Conservation (phyloP, 1,140 invertebrate species). For the Eupristina koningsbergeri region DNA sequence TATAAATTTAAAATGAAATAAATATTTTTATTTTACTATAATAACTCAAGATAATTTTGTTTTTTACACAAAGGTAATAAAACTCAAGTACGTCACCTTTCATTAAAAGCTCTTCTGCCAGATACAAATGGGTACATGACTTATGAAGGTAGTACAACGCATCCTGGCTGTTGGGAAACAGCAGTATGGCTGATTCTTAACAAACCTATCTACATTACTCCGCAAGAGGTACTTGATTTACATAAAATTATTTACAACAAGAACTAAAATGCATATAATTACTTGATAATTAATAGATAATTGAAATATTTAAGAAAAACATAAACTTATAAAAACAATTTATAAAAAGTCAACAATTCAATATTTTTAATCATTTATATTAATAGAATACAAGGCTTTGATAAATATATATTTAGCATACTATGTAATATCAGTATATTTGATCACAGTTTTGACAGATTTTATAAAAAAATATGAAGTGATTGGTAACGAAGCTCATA, state of each 20-base stretch:
- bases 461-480: no score
- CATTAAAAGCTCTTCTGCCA: slow-evolving; percentile 86
- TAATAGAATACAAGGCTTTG: no score
- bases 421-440: no score
- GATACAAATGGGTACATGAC: slow-evolving; percentile 94
- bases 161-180: slow-evolving; percentile 94
- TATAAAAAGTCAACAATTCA: no score
- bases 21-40: neutral
- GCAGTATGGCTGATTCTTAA: slow-evolving; percentile 96
- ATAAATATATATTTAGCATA: no score
- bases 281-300: neutral
- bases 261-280: neutral
- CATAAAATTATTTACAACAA: neutral
- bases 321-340: no score
- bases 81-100: slow-evolving; percentile 86
- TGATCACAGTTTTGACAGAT: no score
- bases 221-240: slow-evolving; percentile 82
- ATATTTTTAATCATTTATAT: no score
- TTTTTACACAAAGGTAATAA: slow-evolving; percentile 78
- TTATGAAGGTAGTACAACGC: slow-evolving; percentile 98
- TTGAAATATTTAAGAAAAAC: no score
- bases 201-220: slow-evolving; percentile 95
- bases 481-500: no score
- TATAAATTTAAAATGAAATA: neutral
- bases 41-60: neutral